Percentiles rank a stretch among this genome's conserved stretches.
These are phyloP conservation scores for Thomomys bottae DNA, from an alignment of 2,113 vertebrate species.

Conservation along the genomic window DNA sequence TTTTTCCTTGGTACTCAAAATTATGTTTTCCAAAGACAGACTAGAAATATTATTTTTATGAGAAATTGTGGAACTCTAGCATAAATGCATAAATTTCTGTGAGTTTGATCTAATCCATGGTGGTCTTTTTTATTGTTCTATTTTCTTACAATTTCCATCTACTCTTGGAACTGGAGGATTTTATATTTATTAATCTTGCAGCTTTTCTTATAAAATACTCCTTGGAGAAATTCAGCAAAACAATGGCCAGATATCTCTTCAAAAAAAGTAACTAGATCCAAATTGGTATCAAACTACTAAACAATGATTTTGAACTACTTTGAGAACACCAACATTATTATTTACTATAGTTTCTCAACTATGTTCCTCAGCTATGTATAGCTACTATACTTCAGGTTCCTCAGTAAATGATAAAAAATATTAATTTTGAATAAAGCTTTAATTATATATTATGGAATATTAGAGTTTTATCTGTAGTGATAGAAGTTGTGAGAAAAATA, in stretches of 20 bases:
- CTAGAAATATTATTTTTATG: constrained; percentile 18
- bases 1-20: neutral
- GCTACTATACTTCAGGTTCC: neutral
- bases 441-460: neutral
- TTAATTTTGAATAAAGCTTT: constrained; percentile 20
- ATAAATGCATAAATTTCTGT: neutral
- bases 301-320: neutral
- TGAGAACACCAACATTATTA: neutral
- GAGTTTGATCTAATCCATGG: neutral
- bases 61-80: neutral
- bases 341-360: neutral
- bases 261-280: neutral
- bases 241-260: neutral
- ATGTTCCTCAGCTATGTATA: neutral
- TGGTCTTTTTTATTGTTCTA: constrained; percentile 1
- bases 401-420: neutral
- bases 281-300: constrained; percentile 1
- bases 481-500: neutral
- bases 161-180: constrained; percentile 38
- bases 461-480: neutral
- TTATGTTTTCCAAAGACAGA: neutral
- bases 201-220: constrained; percentile 44
- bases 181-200: constrained; percentile 46
- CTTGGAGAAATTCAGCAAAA: constrained; percentile 42
- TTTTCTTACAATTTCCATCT: constrained; percentile 43